Percentiles rank a stretch among this genome's conserved stretches.
Evolutionary conservation across 2,113 vertebrate genomes (phyloP).

Genomic region (Chionis minor): DNA sequence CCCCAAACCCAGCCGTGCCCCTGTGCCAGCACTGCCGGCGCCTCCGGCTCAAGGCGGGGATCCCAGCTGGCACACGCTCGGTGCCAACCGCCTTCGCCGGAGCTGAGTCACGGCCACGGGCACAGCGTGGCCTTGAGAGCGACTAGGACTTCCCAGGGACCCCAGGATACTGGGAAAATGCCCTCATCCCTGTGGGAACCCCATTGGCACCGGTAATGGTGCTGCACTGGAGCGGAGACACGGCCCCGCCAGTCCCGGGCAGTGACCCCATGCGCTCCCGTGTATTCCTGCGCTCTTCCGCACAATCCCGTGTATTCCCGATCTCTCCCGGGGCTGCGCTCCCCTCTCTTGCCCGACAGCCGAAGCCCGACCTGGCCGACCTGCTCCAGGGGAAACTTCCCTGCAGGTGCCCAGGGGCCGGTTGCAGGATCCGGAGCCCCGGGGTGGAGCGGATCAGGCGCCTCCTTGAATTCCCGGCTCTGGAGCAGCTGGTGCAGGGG

Average conservation of each 20-base stretch:
- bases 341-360: background rate
- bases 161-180: accelerated
- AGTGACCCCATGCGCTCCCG: accelerated
- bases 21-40: too few relatives aligned
- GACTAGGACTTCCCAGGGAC: background rate
- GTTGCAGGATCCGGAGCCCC: accelerated
- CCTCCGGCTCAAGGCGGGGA: accelerated
- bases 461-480: background rate
- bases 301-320: background rate
- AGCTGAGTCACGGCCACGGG: background rate
- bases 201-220: background rate
- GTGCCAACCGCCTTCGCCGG: accelerated
- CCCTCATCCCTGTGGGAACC: background rate
- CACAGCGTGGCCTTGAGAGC: accelerated
- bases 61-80: accelerated
- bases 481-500: accelerated
- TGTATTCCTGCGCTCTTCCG: background rate
- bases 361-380: background rate
- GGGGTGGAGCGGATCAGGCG: background rate
- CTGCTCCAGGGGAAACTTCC: accelerated
- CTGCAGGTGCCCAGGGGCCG: accelerated
- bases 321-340: accelerated
- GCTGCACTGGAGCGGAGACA: background rate
- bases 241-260: background rate
- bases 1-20: background rate